Base-by-base conservation (phyloP, 2,888 invertebrate genomes). In the Megastigmus dorsalis region DNA sequence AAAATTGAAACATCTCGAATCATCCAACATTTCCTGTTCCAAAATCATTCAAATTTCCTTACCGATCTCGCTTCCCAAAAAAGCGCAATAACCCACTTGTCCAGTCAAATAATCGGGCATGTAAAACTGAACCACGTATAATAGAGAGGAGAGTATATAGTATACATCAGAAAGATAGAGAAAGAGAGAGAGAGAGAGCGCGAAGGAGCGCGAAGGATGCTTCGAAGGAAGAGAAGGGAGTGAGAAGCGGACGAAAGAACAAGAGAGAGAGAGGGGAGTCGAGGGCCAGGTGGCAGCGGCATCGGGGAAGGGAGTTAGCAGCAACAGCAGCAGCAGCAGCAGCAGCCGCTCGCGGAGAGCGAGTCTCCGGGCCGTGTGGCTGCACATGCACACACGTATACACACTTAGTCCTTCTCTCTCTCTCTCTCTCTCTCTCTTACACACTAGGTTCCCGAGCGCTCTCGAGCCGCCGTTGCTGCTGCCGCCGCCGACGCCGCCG, bases 371-470 rank as follows among this genome's bases (percentile, higher is more conserved):
- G 15, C 15, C 10, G 13, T 18, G 28, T 15, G 43, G 45, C n/a
- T 30, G 38, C 23, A 26, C 28, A 33, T n/a, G 26, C 52, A 2
- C 28, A 13, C 48, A 18, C 20, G 4, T 10, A 15, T 15, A 3
- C 13, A 18, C 13, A 3, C 48, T 18, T 10, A 2, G 4, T 48
- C 48, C 13, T 18, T 15, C 13, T 52, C 50, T 23, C 23, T 50
- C 63, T 50, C 63, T 23, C 48, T 48, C 62, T 62, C 62, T 45
- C 62, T 48, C 15, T 20, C 20, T 48, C 13, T 20, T 18, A 23
- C 5, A 30, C 3, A n/a, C 69, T 68, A 62, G 69, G 74, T 69
- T 69, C 59, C 69, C 74, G 74, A 69, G 63, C 74, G 74, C 73
- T 54, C 57, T 50, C 48, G 36, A 52, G 67, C 67, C 57, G 59